Evolutionary conservation across 2,888 invertebrate genomes (phyloP).

Genomic region (Nebria brevicollis): DNA sequence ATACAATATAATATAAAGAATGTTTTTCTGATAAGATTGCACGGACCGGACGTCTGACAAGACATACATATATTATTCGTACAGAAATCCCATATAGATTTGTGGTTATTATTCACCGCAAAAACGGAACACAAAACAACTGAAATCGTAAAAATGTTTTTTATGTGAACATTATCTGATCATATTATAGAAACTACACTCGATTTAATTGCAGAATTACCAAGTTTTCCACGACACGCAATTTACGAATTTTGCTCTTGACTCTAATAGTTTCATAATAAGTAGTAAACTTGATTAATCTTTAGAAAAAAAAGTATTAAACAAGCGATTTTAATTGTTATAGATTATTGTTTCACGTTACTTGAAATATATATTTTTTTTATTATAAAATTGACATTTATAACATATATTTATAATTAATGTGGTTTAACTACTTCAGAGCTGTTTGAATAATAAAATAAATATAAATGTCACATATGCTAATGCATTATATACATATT

Average conservation of each 20-base stretch:
- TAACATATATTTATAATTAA: no score
- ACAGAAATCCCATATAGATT: not conserved
- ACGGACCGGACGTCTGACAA: not conserved
- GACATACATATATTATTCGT: not conserved
- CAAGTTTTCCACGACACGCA: not conserved
- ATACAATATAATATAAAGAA: not conserved
- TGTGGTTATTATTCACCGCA: not conserved
- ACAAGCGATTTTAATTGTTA: not conserved
- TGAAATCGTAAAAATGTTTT: not conserved
- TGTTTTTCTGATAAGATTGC: not conserved
- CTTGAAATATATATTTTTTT: no score
- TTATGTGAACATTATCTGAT: no score
- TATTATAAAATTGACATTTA: no score
- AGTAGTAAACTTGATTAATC: not conserved
- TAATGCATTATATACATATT: no score
- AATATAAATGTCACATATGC: no score
- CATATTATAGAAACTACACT: not conserved
- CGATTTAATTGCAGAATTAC: not conserved
- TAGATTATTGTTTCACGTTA: not conserved
- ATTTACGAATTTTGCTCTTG: not conserved
- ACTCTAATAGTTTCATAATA: not conserved
- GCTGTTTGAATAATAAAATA: no score
- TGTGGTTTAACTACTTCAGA: no score
- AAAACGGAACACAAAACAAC: not conserved
- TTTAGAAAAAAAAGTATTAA: not conserved